These are phyloP conservation scores for Spizella passerina DNA, from an alignment of 2,797 vertebrate species.

Conservation along the genomic window DNA sequence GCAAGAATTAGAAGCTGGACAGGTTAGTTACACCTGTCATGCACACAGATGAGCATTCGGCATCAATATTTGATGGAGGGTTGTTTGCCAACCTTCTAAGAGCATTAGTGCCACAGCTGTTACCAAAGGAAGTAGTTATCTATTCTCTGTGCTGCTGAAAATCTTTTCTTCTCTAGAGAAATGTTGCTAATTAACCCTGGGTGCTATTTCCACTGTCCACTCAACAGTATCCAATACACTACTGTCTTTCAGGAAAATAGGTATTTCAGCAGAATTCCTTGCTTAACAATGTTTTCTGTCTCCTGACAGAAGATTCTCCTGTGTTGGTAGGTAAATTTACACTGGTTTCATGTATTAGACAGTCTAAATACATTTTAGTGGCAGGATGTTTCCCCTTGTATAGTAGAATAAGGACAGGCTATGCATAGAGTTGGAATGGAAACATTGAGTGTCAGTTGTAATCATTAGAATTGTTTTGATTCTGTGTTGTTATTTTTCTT, in stretches of 20 bases:
- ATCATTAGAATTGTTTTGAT: background rate
- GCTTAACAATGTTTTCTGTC: background rate
- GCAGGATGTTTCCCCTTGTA: fast-evolving
- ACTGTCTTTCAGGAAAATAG: background rate
- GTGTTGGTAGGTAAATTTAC: background rate
- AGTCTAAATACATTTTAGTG: background rate
- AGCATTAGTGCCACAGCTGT: background rate
- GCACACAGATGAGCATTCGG: background rate
- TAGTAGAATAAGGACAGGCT: background rate
- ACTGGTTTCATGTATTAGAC: background rate
- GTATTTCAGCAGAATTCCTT: background rate
- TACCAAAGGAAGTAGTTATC: background rate
- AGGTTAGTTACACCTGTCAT: background rate
- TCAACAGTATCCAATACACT: background rate
- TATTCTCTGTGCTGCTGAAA: background rate
- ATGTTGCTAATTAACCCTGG: background rate
- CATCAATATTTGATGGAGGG: background rate
- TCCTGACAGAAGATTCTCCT: background rate
- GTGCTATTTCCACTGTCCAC: background rate
- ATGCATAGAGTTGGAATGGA: background rate
- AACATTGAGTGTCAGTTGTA: background rate
- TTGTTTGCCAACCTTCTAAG: background rate
- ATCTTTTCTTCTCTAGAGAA: background rate
- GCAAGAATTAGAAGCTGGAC: background rate
- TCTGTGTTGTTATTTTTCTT: background rate